These are phyloP conservation scores for Cynoglossus semilaevis DNA, from an alignment of 2,113 vertebrate species.

Conservation along the genomic window DNA sequence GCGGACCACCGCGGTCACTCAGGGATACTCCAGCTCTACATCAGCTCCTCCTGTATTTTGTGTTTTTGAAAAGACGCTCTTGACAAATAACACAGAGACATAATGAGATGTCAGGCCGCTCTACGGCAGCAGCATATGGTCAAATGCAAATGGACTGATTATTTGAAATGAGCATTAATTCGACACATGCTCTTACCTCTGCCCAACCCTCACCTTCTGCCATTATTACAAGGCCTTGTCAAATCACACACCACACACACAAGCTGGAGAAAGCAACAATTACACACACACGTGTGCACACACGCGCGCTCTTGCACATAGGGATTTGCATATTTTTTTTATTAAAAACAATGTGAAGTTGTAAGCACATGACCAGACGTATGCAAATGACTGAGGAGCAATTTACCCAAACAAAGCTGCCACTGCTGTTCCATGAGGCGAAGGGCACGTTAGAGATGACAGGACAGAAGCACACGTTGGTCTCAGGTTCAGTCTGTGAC, in stretches of 20 bases:
- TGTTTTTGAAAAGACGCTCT: background rate
- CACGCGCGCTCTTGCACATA: conserved; percentile 5
- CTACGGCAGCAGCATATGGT: conserved; percentile 32
- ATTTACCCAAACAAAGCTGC: conserved; percentile 68
- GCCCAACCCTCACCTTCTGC: conserved; percentile 45
- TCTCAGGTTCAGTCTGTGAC: conserved; percentile 11
- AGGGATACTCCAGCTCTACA: conserved; percentile 30
- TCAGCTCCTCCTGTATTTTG: conserved; percentile 7
- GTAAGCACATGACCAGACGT: conserved; percentile 49
- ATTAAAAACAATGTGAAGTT: conserved; percentile 67
- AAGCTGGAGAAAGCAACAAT: conserved; percentile 1
- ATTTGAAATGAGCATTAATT: conserved; percentile 42
- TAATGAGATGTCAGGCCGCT: conserved; percentile 16
- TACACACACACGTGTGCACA: conserved; percentile 19
- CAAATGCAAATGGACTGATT: conserved; percentile 47
- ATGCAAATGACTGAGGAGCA: conserved; percentile 66
- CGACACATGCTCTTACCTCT: conserved; percentile 57
- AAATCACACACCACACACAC: conserved; percentile 19
- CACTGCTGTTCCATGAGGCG: conserved; percentile 31
- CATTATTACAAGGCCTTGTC: conserved; percentile 45
- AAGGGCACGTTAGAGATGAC: conserved; percentile 5
- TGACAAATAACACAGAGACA: conserved; percentile 13
- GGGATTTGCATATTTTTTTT: conserved; percentile 60
- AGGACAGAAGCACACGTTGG: background rate
- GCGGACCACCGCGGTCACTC: background rate